A percentile compares a stretch with the other conserved stretches of the same genome.
Evolutionary conservation across 2,888 invertebrate species (phyloP).

Genomic region (Ellobium chinense): DNA sequence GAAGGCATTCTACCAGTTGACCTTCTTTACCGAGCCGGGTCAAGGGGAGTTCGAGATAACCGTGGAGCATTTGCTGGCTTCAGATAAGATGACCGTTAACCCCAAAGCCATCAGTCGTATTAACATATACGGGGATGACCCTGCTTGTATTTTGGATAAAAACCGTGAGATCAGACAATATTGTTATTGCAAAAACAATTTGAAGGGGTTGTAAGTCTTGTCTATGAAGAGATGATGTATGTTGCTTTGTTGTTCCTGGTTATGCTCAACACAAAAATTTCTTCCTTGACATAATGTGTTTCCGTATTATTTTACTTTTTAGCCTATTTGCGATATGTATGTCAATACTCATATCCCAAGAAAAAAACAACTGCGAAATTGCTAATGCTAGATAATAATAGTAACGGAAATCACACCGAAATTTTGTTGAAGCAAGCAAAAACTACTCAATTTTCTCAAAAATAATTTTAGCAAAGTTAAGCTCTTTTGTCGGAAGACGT

Average conservation of each 20-base stretch:
- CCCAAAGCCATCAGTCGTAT: conserved; percentile 87
- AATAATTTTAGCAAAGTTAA: too few relatives aligned
- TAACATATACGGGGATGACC: conserved; percentile 90
- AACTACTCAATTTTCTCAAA: too few relatives aligned
- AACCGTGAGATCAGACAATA: conserved; percentile 86
- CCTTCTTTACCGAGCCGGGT: conserved; percentile 88
- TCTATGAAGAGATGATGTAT: too few relatives aligned
- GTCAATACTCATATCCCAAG: background rate
- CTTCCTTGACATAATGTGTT: background rate
- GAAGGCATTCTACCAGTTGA: conserved; percentile 88
- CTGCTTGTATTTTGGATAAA: conserved; percentile 86
- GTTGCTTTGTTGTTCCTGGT: background rate
- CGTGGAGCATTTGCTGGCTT: conserved; percentile 82
- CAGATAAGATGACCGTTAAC: conserved; percentile 84
- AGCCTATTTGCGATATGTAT: background rate
- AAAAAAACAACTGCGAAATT: too few relatives aligned
- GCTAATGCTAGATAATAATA: too few relatives aligned
- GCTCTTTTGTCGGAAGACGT: too few relatives aligned
- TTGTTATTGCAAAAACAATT: conserved; percentile 85
- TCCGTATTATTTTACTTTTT: background rate
- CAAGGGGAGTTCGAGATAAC: conserved; percentile 91
- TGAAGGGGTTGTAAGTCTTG: background rate
- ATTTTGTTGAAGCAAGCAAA: too few relatives aligned
- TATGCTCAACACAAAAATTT: background rate
- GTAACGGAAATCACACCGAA: too few relatives aligned